These are phyloP conservation scores for Peromyscus polionotus DNA, from an alignment of 2,113 vertebrate species.

Conservation along the genomic window DNA sequence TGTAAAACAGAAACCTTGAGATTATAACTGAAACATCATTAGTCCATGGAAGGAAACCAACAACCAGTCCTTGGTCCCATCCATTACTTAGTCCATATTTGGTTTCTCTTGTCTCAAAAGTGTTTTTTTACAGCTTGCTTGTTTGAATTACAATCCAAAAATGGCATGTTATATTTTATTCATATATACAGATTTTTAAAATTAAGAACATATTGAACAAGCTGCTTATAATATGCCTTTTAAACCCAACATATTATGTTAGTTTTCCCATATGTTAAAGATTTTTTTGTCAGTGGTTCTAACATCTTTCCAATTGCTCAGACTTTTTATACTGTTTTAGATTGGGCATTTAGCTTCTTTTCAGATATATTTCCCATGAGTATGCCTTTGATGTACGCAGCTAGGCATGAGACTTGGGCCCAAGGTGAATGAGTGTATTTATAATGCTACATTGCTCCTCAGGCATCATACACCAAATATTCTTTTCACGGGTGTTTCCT, in stretches of 20 bases:
- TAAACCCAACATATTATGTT: conserved; percentile 30
- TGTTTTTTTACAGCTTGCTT: conserved; percentile 8
- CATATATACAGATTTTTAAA: conserved; percentile 50
- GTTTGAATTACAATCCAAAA: conserved; percentile 50
- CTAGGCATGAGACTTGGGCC: not conserved
- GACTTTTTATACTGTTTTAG: conserved; percentile 27
- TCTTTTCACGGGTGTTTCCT: conserved; percentile 4
- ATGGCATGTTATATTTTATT: conserved; percentile 41
- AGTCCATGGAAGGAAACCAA: conserved; percentile 11
- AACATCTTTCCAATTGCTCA: conserved; percentile 17
- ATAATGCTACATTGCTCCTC: not conserved
- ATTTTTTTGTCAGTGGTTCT: conserved; percentile 42
- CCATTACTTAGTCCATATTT: not conserved
- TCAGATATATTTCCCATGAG: conserved; percentile 15
- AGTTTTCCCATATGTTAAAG: conserved; percentile 44
- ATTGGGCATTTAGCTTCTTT: conserved; percentile 44
- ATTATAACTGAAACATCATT: conserved; percentile 12
- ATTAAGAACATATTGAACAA: conserved; percentile 38
- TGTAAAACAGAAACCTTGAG: conserved; percentile 23
- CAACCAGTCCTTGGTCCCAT: not conserved
- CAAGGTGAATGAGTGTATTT: not conserved
- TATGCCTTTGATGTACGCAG: conserved; percentile 35
- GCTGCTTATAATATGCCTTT: conserved; percentile 45
- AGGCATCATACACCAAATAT: not conserved
- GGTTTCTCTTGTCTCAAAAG: conserved; percentile 26